These are phyloP conservation scores for Drosophila grimshawi DNA, from an alignment of 1,140 invertebrate species.

Conservation along the genomic window DNA sequence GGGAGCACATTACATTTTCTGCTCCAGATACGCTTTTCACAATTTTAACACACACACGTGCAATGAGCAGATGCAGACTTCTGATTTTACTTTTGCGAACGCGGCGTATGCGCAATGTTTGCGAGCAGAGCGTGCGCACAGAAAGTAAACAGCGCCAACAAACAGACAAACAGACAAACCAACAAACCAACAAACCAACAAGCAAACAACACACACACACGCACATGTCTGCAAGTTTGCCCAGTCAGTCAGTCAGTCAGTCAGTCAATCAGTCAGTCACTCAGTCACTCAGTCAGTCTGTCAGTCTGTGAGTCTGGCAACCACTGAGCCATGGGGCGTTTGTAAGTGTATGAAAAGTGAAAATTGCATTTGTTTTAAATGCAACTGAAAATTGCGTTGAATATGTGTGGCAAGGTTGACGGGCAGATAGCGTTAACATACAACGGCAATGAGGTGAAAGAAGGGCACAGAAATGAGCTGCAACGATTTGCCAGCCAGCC, in stretches of 20 bases:
- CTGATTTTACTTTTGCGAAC: conserved; percentile 71
- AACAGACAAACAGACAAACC: conserved; percentile 28
- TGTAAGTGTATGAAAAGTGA: conserved; percentile 69
- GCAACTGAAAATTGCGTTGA: conserved; percentile 65
- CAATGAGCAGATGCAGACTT: conserved; percentile 37
- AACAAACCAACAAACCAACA: conserved; percentile 49
- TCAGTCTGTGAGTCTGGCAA: conserved; percentile 16
- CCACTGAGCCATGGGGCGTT: conserved; percentile 53
- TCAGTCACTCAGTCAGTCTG: conserved; percentile 52
- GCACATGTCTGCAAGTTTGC: conserved; percentile 33
- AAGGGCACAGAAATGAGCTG: neutral
- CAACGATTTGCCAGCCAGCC: too few species aligned
- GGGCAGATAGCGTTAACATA: neutral
- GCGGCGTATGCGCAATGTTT: conserved; percentile 77
- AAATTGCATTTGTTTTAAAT: conserved; percentile 79
- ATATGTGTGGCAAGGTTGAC: conserved; percentile 41
- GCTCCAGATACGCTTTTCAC: conserved; percentile 81
- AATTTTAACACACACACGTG: conserved; percentile 60
- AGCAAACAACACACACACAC: conserved; percentile 26
- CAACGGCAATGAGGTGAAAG: conserved; percentile 2
- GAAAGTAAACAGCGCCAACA: conserved; percentile 49
- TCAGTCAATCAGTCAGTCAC: conserved; percentile 25
- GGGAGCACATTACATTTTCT: conserved; percentile 73
- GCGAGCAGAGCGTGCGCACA: conserved; percentile 50
- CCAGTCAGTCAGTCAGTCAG: conserved; percentile 60